phyloP scores from a whole-genome alignment of 2,113 vertebrate genomes.

The Apodemus sylvaticus region DNA sequence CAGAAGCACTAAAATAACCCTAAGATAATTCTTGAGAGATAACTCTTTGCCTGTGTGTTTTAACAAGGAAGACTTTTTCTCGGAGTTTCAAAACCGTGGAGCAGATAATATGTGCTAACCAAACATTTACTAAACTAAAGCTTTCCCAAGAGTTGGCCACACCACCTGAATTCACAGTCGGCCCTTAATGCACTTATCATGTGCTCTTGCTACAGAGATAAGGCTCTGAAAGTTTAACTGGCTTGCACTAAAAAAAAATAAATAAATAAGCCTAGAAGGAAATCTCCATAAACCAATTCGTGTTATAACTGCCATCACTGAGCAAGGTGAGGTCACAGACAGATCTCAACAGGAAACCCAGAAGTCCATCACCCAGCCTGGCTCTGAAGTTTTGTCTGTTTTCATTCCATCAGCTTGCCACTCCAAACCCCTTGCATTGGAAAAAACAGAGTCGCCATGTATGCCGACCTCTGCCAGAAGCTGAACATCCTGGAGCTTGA shows the following conservation, averaged over 20 bases:
- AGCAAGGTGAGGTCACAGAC: neutral
- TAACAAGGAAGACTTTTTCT: neutral
- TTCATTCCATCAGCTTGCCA: neutral
- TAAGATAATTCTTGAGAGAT: neutral
- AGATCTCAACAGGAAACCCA: neutral
- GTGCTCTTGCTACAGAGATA: neutral
- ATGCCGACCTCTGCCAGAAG: neutral
- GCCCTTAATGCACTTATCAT: neutral
- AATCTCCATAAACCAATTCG: neutral
- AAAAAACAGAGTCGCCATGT: neutral
- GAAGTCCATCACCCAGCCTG: neutral
- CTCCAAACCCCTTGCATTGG: neutral
- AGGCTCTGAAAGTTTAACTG: neutral
- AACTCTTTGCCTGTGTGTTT: neutral
- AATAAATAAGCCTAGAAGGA: neutral
- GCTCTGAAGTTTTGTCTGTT: neutral
- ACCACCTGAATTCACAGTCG: neutral
- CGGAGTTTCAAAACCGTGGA: neutral
- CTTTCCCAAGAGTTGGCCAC: neutral
- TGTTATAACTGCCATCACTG: neutral
- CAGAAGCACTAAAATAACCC: neutral
- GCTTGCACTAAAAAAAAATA: neutral
- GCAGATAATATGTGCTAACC: neutral
- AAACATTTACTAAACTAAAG: neutral
- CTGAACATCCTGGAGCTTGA: too few relatives aligned